These are phyloP conservation scores for Drosophila tanythrix DNA, from an alignment of 2,888 invertebrate species.

Conservation along the genomic window DNA sequence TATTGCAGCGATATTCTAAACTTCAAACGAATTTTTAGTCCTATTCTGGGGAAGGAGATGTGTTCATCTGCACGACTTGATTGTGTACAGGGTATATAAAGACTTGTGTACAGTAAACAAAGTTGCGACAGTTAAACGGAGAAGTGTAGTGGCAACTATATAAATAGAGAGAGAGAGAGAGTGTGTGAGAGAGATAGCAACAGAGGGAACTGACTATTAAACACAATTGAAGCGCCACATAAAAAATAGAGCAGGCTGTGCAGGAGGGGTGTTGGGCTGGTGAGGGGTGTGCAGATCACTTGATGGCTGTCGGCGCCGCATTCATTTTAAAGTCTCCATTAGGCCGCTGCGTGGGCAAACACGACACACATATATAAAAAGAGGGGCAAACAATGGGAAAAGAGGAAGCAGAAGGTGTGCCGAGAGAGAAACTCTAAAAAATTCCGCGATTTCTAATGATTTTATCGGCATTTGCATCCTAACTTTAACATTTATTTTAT, in stretches of 20 bases:
- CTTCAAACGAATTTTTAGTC: not conserved
- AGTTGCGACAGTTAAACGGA: conserved; percentile 69
- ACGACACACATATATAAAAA: not conserved
- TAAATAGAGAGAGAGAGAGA: not conserved
- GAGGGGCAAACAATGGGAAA: not conserved
- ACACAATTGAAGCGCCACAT: conserved; percentile 73
- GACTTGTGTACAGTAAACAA: conserved; percentile 53
- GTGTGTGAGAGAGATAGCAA: not conserved
- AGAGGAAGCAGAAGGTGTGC: not conserved
- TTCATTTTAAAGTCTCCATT: conserved; percentile 67
- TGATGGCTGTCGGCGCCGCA: conserved; percentile 55
- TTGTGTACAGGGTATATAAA: conserved; percentile 7
- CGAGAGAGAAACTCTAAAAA: conserved; percentile 1
- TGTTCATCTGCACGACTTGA: not conserved
- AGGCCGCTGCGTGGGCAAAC: conserved; percentile 48
- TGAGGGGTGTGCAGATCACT: conserved; percentile 1
- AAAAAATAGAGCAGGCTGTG: conserved; percentile 14
- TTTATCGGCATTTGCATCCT: conserved; percentile 66
- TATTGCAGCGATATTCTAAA: not conserved
- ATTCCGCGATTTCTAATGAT: conserved; percentile 44
- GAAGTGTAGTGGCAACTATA: conserved; percentile 59
- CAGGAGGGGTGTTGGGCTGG: not conserved
- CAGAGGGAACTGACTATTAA: conserved; percentile 56
- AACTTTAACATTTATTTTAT: conserved; percentile 15
- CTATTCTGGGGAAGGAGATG: not conserved